phyloP scores from a whole-genome alignment of 1,140 invertebrate genomes.

The Ridgeia piscesae region DNA sequence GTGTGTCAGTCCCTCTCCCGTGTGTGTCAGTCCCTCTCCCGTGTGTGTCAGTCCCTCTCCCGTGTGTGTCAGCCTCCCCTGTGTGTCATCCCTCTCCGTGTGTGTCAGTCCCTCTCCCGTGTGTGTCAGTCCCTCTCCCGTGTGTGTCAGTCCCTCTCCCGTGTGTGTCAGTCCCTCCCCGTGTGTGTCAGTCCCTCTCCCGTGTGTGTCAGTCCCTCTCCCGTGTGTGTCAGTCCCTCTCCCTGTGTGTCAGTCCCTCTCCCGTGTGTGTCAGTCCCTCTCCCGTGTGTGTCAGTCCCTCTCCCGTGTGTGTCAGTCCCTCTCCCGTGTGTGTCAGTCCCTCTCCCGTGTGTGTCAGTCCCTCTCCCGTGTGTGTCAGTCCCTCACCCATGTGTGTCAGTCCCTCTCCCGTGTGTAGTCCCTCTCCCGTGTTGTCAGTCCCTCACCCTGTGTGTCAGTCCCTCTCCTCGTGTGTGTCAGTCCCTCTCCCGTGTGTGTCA shows the following conservation, averaged over 20 bases:
- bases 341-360: slow-evolving; percentile 34
- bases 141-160: slow-evolving; percentile 33
- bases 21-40: slow-evolving; percentile 42
- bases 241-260: too few species aligned
- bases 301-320: too few species aligned
- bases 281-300: slow-evolving; percentile 36
- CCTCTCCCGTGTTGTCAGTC: background rate
- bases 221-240: slow-evolving; percentile 38
- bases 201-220: background rate
- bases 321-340: background rate
- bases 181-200: too few species aligned
- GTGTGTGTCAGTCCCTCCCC: too few species aligned
- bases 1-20: background rate
- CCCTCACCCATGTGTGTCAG: background rate
- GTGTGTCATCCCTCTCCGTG: too few species aligned
- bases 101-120: too few species aligned
- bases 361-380: too few species aligned
- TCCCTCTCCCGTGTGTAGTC: background rate
- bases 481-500: background rate
- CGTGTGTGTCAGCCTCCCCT: background rate
- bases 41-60: too few species aligned
- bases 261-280: background rate
- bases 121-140: background rate
- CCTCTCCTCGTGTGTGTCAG: too few species aligned
- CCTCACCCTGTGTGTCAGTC: too few species aligned